A percentile compares a stretch with the other conserved stretches of the same genome.
Conservation (phyloP, 23 tunicate species). For the Ascidia mentula region DNA sequence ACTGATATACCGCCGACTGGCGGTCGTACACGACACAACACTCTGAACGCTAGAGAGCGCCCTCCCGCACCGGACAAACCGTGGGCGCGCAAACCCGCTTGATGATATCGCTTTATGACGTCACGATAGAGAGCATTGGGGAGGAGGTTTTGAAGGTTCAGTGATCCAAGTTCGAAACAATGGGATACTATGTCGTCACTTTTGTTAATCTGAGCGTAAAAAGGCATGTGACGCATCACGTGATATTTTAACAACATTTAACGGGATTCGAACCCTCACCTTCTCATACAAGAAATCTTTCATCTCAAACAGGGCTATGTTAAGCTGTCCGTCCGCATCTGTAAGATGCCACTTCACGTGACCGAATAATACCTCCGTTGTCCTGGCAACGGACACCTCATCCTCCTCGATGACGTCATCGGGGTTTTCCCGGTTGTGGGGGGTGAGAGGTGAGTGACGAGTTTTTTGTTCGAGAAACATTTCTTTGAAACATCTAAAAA, state of each 20-base stretch:
- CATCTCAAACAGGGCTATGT: constrained; percentile 91
- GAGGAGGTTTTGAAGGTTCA: constrained; percentile 76
- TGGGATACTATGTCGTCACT: constrained; percentile 88
- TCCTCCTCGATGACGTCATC: constrained; percentile 52
- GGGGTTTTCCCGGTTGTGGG: background rate
- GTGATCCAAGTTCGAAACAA: constrained; percentile 83
- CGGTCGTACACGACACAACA: constrained; percentile 83
- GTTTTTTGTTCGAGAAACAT: constrained; percentile 81
- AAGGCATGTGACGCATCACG: background rate
- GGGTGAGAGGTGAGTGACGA: constrained; percentile 40
- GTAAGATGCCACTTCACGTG: constrained; percentile 90
- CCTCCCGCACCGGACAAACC: constrained; percentile 84
- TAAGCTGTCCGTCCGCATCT: constrained; percentile 89
- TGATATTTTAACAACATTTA: background rate
- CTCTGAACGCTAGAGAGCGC: constrained; percentile 64
- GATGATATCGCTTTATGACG: constrained; percentile 84
- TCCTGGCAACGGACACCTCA: constrained; percentile 75
- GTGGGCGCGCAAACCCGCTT: constrained; percentile 30
- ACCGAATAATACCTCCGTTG: constrained; percentile 82
- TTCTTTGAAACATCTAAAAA: constrained; percentile 86
- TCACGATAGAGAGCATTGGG: constrained; percentile 85
- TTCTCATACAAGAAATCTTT: constrained; percentile 88
- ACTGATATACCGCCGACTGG: constrained; percentile 99
- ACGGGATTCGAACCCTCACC: constrained; percentile 21
- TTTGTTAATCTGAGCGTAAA: constrained; percentile 63